Base-by-base conservation (phyloP, 64 coral and sea anemone species). In the Porites australiensis region DNA sequence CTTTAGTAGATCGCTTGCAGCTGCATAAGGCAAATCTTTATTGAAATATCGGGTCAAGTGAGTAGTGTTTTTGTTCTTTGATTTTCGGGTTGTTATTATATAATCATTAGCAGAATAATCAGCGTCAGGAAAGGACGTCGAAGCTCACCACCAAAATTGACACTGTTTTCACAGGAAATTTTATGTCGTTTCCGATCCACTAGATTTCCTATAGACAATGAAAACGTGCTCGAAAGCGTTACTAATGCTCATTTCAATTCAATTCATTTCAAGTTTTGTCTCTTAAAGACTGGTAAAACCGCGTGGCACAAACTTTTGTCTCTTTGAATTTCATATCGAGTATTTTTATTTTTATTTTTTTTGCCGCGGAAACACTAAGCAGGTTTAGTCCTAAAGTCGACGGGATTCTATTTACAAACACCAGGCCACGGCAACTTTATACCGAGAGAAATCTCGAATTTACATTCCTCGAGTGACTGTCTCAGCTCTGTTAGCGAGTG, bases 1-100 rank as follows among this genome's bases (percentile, higher is more conserved):
- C 5, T 50, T 13, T 2, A 18, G 14, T 47, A 13, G 64, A 68
- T 51, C 18, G 45, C 10, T 13, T 11, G 19, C 64, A 50, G 44
- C 63, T 84, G 58, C 44, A 45, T 48, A 43, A 50, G 18, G 45
- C 45, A 84, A 67, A 84, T 69, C 61, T 68, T 68, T 69, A 84
- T 68, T 53, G 63, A 84, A 82, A 84, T 51, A 69, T 68, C 48
- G 48, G 81, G 81, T 84, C 81, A 84, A 84, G 81, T 68, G 81
- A 84, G 59, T 20, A 6, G 47, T 84, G 53, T 67, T 84, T 84
- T 84, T 84, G 16, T 68, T 48, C 6, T 0, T 16, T 50, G 47
- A 68, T 84, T n/a, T 84, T 49, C 63, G 16, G 18, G 63, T 65
- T 50, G 62, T 50, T 68, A 52, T 69, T 69, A 52, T 69, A 68